Evolutionary conservation across 2,888 invertebrate genomes (phyloP).

Genomic region (Drepana falcataria): DNA sequence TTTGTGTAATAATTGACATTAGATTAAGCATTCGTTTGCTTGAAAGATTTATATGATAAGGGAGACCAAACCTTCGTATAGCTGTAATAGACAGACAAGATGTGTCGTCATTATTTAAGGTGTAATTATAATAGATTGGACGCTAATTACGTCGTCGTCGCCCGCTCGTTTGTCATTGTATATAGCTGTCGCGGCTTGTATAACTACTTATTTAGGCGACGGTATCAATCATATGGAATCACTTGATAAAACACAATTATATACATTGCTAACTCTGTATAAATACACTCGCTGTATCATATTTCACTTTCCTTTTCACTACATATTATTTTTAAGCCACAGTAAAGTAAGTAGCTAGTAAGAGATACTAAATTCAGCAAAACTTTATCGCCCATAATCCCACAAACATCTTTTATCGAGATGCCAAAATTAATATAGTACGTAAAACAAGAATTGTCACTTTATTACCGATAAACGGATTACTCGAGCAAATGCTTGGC

Average conservation of each 20-base stretch:
- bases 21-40: no score
- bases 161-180: not conserved
- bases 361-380: not conserved
- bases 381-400: not conserved
- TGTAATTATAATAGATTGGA: constrained; percentile 2
- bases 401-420: not conserved
- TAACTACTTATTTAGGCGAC: not conserved
- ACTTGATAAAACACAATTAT: not conserved
- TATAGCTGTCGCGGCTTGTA: not conserved
- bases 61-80: not conserved
- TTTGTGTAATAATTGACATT: no score
- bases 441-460: constrained; percentile 3
- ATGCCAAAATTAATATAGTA: constrained; percentile 2
- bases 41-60: no score
- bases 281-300: no score
- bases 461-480: constrained; percentile 3
- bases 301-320: no score
- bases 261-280: not conserved
- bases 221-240: not conserved
- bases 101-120: not conserved
- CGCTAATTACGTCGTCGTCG: not conserved
- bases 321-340: no score
- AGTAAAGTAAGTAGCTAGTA: not conserved
- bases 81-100: not conserved
- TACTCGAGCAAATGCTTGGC: constrained; percentile 5